Base-by-base conservation (phyloP, 2,113 vertebrate genomes). In the Saiga tatarica region DNA sequence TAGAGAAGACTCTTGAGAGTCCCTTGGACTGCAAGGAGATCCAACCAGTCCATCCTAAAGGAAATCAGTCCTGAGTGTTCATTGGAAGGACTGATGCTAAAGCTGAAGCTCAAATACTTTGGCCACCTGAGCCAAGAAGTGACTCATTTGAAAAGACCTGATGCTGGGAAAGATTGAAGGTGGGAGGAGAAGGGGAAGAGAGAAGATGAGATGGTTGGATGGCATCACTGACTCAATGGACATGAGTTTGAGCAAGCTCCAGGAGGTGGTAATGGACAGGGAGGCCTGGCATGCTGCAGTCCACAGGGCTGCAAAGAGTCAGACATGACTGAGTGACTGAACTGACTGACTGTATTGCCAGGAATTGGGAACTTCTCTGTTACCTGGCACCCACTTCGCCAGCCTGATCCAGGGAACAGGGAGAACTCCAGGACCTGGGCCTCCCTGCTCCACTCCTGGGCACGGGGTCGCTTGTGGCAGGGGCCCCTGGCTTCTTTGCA, bases 401-500 rank as follows among this genome's bases (percentile, higher is more conserved):
- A 55, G 79, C 64, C 55, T 21, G 53, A 79, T 9, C 57, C 88
- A 91, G 86, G 33, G 45, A 59, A 57, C 59, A 28, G 47, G 36
- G 87, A 83, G 82, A 21, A 26, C 12, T 26, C n/a, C 5, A 1
- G 1, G 52, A 30, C 0, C 11, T 1, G 3, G 50, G 28, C 9
- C 30, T 74, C 42, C 52, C 64, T 6, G 15, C 55, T 11, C 86
- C 3, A 14, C 52, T 76, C 52, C 57, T 33, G 2, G 21, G 33
- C 33, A 25, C 9, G 19, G 15, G 7, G 52, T 16, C 12, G 8
- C 79, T 60, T 39, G 4, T 47, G 9, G 14, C 0, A 1, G 6
- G 4, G 33, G 17, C 60, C 3, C 11, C 55, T 5, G 36, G 26
- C 47, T 86, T 74, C 50, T 89, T n/a, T 16, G 1, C 50, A 91